These are phyloP conservation scores for Bathynomus jamesi DNA, from an alignment of 1,140 invertebrate species.

Conservation along the genomic window DNA sequence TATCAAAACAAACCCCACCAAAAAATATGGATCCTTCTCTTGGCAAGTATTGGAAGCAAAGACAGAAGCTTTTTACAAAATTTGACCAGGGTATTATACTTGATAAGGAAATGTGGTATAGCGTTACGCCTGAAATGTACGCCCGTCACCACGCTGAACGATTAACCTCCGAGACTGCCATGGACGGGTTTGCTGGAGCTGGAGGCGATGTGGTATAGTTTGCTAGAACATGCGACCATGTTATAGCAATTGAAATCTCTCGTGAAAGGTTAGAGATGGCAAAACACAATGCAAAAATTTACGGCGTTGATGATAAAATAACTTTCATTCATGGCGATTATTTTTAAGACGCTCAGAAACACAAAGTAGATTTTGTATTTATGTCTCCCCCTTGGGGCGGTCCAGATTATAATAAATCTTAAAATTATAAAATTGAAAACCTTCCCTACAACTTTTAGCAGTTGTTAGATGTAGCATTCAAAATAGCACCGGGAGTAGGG, in stretches of 20 bases:
- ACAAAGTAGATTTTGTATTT: slow-evolving; percentile 11
- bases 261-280: slow-evolving; percentile 77
- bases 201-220: slow-evolving; percentile 98
- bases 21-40: neutral
- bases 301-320: slow-evolving; percentile 68
- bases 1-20: neutral
- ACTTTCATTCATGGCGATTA: slow-evolving; percentile 1
- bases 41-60: neutral
- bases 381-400: slow-evolving; percentile 15
- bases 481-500: neutral
- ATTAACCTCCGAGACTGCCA: slow-evolving; percentile 62
- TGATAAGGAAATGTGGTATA: slow-evolving; percentile 67
- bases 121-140: slow-evolving; percentile 92
- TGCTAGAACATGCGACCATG: slow-evolving; percentile 76
- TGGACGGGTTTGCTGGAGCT: slow-evolving; percentile 96
- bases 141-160: slow-evolving; percentile 80
- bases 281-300: slow-evolving; percentile 79
- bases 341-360: neutral
- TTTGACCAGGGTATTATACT: neutral
- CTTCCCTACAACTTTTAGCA: neutral
- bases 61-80: neutral
- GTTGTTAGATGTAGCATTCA: neutral
- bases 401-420: slow-evolving; percentile 5
- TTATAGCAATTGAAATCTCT: slow-evolving; percentile 91
- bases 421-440: neutral